Evolutionary conservation across 2,113 vertebrate genomes (phyloP), one percentile per base, ranked within the genome.

Genomic region (Nicator chloris): DNA sequence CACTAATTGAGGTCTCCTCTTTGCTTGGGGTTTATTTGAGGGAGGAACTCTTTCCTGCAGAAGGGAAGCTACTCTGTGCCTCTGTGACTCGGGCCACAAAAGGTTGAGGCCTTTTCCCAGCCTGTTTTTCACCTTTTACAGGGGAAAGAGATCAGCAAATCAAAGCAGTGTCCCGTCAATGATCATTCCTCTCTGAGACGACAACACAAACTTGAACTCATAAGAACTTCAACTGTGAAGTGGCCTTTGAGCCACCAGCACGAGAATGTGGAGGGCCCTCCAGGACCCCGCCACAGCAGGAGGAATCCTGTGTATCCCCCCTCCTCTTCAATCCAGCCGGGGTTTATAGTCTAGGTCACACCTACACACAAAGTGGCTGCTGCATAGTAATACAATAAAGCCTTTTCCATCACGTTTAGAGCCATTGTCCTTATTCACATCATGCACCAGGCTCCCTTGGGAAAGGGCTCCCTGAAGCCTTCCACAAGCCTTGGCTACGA

Each of bases 1-100:
- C 76, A 26, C 24, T 97, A 96, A 96, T 84, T 97, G 95, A 97
- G 86, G 86, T 70, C 76, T 86, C 54, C 0, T 0, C 76, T 93
- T 54, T 39, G 71, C 59, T 42, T 13, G 39, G 72, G 59, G 39
- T 84, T 95, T 88, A 51, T 79, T 63, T 60, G 76, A 84, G 83
- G 83, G 68, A 95, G 83, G 72, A 95, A 90, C 24, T 73, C 60
- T 14, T 73, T n/a, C 64, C 68, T 35, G 71, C 27, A 13, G 59
- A 59, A 81, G 27, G 56, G 80, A 92, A 94, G 53, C 39, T 77
- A 3, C 51, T 70, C 86, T 78, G 79, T n/a, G n/a, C n/a, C n/a
- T n/a, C n/a, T n/a, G n/a, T n/a, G n/a, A n/a, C n/a, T 19, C 11
- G 5, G 59, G 35, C 42, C 66, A 56, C 50, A 50, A 42, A 80